Evolutionary conservation across 2,797 vertebrate species (phyloP), one percentile per base, ranked within the genome.

Genomic region (Melanotaenia pygmaea): DNA sequence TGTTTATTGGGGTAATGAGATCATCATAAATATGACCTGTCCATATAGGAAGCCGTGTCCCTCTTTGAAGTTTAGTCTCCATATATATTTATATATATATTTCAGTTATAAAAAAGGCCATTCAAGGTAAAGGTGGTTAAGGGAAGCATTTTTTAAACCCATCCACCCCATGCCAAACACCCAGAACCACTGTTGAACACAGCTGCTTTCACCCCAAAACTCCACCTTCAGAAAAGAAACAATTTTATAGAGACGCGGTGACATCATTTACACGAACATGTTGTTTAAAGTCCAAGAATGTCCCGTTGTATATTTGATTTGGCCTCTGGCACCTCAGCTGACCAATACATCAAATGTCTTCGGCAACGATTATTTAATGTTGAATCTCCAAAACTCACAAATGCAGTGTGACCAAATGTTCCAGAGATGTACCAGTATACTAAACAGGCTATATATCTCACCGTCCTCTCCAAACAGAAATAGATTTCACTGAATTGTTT

Each of bases 341-440:
- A 95, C 96, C 95, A 94, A 96, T 95, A 95, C 95, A 96, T 98
- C 96, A 97, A 94, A 97, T 91, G 94, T 94, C 95, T 95, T 93
- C 90, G 93, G 94, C 94, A 95, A 93, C 92, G 94, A 96, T 95
- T 97, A 96, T 98, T 98, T 97, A 96, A 98, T 96, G 92, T 94
- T 96, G 94, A 96, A 97, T 96, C 95, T 98, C 97, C 96, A 98
- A 98, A 96, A 98, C 96, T 97, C 96, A 98, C 96, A 98, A 97
- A 96, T 96, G 95, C 95, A 92, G 93, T 89, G 90, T 86, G 94
- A 95, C 95, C 94, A 93, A 97, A 97, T 92, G 95, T 96, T 98
- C 96, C 96, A 94, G 92, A 94, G 95, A 95, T 90, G 90, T 94
- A 95, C 94, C 95, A 80, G 81, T 95, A 95, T 95, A 94, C 96